Conservation (phyloP, 2,797 vertebrate species). For the Anas flavirostris region DNA sequence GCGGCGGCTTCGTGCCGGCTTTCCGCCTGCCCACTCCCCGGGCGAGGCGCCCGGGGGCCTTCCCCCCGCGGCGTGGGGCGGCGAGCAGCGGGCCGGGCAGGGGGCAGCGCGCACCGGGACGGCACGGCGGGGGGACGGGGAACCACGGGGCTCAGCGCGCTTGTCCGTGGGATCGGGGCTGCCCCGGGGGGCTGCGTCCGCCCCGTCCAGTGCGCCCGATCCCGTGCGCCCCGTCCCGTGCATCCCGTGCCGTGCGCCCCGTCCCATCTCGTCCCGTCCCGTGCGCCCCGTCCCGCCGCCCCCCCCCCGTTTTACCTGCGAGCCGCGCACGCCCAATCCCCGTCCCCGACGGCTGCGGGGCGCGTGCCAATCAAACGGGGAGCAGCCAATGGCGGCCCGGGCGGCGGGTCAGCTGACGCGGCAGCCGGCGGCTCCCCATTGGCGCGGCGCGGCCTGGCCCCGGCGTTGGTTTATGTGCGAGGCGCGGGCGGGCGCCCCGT, state of each 20-base stretch:
- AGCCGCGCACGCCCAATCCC: conserved; percentile 5
- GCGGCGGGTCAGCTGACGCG: conserved; percentile 84
- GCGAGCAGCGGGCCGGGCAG: not conserved
- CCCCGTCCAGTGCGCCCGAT: no score
- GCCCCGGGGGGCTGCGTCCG: not conserved
- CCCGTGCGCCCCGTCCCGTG: not conserved
- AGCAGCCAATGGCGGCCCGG: conserved; percentile 84
- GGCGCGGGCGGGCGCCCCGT: conserved; percentile 88
- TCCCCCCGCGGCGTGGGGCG: not conserved
- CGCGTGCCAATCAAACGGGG: not conserved
- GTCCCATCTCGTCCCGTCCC: not conserved
- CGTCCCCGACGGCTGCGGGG: not conserved
- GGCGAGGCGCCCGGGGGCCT: not conserved
- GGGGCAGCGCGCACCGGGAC: not conserved
- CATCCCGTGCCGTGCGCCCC: not conserved
- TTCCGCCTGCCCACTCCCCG: not conserved
- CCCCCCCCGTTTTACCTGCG: not conserved
- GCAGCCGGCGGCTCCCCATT: conserved; percentile 81
- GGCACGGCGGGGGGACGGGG: no score
- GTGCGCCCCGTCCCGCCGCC: not conserved
- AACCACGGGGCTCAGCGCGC: not conserved
- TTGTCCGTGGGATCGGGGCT: not conserved
- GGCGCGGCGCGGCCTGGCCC: conserved; percentile 88
- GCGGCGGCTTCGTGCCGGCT: not conserved
- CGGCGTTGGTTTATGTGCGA: conserved; percentile 94